These are phyloP conservation scores for Mechanitis mazaeus DNA, from an alignment of 2,888 invertebrate species.

Conservation along the genomic window DNA sequence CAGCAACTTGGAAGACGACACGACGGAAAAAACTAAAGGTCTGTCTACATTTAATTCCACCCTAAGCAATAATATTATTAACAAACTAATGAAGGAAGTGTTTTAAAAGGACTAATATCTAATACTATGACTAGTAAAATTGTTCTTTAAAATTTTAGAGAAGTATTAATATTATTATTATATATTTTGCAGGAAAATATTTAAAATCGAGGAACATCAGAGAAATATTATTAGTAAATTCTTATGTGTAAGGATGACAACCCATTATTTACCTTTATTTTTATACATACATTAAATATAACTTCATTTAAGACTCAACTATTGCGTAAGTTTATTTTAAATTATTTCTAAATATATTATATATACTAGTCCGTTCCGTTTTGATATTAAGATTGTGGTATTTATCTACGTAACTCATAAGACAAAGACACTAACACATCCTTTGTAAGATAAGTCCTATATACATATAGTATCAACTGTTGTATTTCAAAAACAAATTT, in stretches of 20 bases:
- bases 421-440: too few relatives aligned
- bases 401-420: too few relatives aligned
- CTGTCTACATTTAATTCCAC: constrained; percentile 38
- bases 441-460: neutral
- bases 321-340: neutral
- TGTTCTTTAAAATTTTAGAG: too few relatives aligned
- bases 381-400: too few relatives aligned
- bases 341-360: neutral
- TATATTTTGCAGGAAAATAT: constrained; percentile 21
- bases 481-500: neutral
- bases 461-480: neutral
- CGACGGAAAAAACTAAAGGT: constrained; percentile 67
- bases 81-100: too few relatives aligned
- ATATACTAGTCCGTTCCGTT: neutral
- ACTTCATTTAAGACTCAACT: neutral
- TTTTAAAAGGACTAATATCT: too few relatives aligned
- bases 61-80: too few relatives aligned
- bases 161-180: too few relatives aligned
- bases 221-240: constrained; percentile 16
- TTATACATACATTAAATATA: neutral
- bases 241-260: constrained; percentile 14
- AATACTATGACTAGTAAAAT: too few relatives aligned
- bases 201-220: constrained; percentile 26
- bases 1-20: constrained; percentile 85
- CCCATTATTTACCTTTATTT: constrained; percentile 3